Percentiles rank a stretch among this genome's conserved stretches.
Evolutionary conservation across 2,888 invertebrate species (phyloP).

Genomic region (Cephus spinipes): DNA sequence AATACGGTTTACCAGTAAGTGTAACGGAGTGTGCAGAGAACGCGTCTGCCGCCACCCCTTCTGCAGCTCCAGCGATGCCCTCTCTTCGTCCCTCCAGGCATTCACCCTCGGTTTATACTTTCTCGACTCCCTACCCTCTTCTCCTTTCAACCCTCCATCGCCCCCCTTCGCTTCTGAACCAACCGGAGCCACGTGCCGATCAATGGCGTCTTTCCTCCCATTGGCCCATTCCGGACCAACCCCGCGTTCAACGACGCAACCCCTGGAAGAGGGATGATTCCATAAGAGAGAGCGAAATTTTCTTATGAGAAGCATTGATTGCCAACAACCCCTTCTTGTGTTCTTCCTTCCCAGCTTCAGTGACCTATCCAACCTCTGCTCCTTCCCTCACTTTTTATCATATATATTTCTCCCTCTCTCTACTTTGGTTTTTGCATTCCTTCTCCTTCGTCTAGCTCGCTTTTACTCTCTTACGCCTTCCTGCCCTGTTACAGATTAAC

Average conservation of each 20-base stretch:
- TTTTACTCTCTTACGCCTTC: constrained; percentile 22
- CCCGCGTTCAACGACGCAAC: constrained; percentile 36
- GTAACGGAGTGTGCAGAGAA: constrained; percentile 66
- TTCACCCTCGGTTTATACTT: constrained; percentile 30
- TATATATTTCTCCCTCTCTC: constrained; percentile 24
- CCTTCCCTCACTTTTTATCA: not conserved
- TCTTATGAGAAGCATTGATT: constrained; percentile 66
- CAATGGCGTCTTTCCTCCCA: constrained; percentile 65
- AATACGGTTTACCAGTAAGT: constrained; percentile 68
- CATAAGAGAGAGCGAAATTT: constrained; percentile 58
- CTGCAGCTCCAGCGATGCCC: constrained; percentile 26
- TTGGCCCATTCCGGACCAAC: constrained; percentile 60
- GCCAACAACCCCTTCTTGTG: constrained; percentile 58
- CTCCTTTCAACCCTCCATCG: constrained; percentile 26
- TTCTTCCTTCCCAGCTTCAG: constrained; percentile 16
- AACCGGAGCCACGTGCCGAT: constrained; percentile 65
- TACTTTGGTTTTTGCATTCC: constrained; percentile 30
- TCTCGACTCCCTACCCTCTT: constrained; percentile 29
- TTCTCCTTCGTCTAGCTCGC: constrained; percentile 14
- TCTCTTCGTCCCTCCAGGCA: constrained; percentile 21
- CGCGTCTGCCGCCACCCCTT: constrained; percentile 39
- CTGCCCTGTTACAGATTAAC: constrained; percentile 1
- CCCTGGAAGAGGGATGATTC: constrained; percentile 45
- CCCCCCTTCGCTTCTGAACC: constrained; percentile 34
- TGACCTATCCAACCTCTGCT: not conserved